These are phyloP conservation scores for Synergus japonicus DNA, from an alignment of 2,888 invertebrate species.

Conservation along the genomic window DNA sequence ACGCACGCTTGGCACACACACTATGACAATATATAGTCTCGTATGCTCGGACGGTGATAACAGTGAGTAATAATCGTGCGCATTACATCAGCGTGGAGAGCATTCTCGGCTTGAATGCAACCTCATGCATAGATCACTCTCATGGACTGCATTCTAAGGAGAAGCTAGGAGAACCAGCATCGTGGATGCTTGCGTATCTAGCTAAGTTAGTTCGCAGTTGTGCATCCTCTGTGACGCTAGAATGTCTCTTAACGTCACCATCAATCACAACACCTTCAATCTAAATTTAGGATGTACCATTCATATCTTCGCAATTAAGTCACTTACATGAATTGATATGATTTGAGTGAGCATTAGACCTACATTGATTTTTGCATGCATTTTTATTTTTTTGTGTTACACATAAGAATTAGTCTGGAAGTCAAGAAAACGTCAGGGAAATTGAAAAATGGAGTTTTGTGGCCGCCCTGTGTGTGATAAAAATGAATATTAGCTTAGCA, in stretches of 20 bases:
- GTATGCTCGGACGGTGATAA: conserved; percentile 61
- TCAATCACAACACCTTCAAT: not conserved
- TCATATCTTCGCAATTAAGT: no score
- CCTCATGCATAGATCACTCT: conserved; percentile 67
- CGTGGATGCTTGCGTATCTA: conserved; percentile 48
- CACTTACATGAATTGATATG: no score
- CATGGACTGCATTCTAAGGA: conserved; percentile 56
- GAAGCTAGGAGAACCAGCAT: conserved; percentile 49
- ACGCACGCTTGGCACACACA: not conserved
- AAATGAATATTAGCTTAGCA: not conserved
- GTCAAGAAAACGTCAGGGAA: no score
- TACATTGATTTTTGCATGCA: no score
- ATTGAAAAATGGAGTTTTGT: no score
- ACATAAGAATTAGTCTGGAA: no score
- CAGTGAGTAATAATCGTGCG: conserved; percentile 70
- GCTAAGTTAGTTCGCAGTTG: conserved; percentile 33
- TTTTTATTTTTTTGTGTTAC: no score
- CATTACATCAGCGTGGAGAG: conserved; percentile 68
- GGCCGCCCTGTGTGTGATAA: not conserved
- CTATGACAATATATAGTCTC: conserved; percentile 43
- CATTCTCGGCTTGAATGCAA: conserved; percentile 64
- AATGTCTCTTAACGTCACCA: conserved; percentile 11
- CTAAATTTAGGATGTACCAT: not conserved
- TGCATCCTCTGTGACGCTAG: not conserved
- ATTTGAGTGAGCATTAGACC: no score